Evolutionary conservation across 1,140 invertebrate genomes (phyloP).

Genomic region (Drosophila bipectinata): DNA sequence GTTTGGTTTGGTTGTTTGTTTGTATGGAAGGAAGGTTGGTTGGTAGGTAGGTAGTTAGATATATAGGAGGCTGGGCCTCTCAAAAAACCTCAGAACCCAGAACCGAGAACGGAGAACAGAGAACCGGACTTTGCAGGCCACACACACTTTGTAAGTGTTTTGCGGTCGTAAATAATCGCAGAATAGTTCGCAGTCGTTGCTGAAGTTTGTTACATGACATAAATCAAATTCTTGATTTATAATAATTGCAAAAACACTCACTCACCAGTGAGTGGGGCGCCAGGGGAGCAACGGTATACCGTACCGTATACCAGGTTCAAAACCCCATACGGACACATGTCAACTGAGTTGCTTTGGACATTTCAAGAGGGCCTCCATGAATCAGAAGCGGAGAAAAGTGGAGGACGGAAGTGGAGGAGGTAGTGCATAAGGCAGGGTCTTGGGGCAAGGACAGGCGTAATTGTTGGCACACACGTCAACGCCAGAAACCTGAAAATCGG

Average conservation of each 20-base stretch:
- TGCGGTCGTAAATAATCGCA: slow-evolving; percentile 68
- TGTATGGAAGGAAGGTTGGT: too few species aligned
- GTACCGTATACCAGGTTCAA: too few species aligned
- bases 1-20: background rate
- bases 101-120: background rate
- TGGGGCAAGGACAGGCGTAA: slow-evolving; percentile 18
- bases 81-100: background rate
- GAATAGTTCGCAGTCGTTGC: slow-evolving; percentile 58
- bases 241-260: slow-evolving; percentile 78
- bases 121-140: slow-evolving; percentile 30
- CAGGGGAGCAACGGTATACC: background rate
- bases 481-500: slow-evolving; percentile 35
- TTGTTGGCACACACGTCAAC: slow-evolving; percentile 62
- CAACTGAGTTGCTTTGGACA: slow-evolving; percentile 39
- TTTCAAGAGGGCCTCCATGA: background rate
- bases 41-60: too few species aligned
- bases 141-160: slow-evolving; percentile 71
- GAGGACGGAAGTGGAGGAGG: too few species aligned
- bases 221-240: slow-evolving; percentile 80
- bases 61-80: background rate
- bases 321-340: slow-evolving; percentile 50
- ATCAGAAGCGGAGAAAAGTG: too few species aligned
- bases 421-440: too few species aligned
- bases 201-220: slow-evolving; percentile 78
- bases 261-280: slow-evolving; percentile 7